phyloP scores from a whole-genome alignment of 2,113 vertebrate genomes.

The Gymnocephalus cernua region DNA sequence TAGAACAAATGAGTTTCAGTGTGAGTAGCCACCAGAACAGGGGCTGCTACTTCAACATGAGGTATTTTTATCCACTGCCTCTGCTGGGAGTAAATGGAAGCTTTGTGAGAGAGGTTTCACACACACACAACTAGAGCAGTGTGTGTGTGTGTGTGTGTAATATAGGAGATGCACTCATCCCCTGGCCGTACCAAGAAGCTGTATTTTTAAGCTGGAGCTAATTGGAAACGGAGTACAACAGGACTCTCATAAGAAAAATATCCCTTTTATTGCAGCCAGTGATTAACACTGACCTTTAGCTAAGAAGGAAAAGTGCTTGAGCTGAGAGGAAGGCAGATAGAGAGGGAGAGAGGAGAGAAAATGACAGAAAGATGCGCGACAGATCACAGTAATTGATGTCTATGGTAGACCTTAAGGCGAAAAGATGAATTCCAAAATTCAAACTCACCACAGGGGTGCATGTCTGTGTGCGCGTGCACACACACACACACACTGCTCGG shows the following conservation, averaged over 20 bases:
- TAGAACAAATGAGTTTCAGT: conserved; percentile 59
- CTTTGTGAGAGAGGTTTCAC: conserved; percentile 28
- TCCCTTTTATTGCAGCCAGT: conserved; percentile 69
- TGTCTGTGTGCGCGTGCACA: not conserved
- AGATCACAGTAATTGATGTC: conserved; percentile 78
- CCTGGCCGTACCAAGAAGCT: conserved; percentile 31
- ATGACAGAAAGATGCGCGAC: conserved; percentile 56
- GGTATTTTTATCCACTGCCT: conserved; percentile 65
- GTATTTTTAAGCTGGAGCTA: conserved; percentile 47
- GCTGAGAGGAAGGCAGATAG: conserved; percentile 42
- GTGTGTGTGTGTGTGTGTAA: not conserved
- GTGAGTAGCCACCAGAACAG: conserved; percentile 51
- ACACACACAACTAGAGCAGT: not conserved
- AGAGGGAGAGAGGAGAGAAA: conserved; percentile 18
- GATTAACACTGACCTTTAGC: conserved; percentile 81
- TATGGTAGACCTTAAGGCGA: conserved; percentile 71
- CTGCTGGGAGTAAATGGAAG: conserved; percentile 54
- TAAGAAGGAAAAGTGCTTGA: conserved; percentile 62
- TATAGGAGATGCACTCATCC: conserved; percentile 3
- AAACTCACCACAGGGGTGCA: conserved; percentile 23
- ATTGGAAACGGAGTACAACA: conserved; percentile 67
- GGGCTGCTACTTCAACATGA: conserved; percentile 45
- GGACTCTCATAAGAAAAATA: conserved; percentile 72
- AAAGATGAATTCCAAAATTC: conserved; percentile 68
- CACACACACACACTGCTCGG: conserved; percentile 13